Base-by-base conservation (phyloP, 2,888 invertebrate species). In the Drosophila nr. medialis region DNA sequence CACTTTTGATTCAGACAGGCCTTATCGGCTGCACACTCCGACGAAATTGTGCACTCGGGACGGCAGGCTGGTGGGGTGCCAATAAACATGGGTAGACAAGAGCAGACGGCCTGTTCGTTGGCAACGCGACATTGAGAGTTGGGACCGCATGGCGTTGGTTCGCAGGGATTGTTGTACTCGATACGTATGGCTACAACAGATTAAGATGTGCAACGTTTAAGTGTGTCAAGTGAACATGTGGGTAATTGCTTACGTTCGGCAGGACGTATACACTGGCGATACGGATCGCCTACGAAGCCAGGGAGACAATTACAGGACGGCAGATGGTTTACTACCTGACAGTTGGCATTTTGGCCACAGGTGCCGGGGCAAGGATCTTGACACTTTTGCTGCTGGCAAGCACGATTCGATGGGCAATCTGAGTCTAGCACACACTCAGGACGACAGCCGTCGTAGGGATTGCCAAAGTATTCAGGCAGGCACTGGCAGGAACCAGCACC, bases 1-100 rank as follows among this genome's bases (percentile, higher is more conserved):
- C 98, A 98, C 93, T 96, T 96, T 80, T 95, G 95, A 87, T 96
- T 95, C 15, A 96, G 93, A 87, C 97, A 97, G 4, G 97, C 96
- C 89, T 95, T 95, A 79, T 95, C 95, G 24, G 94, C 93, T 2
- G 95, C 91, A 91, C 97, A 97, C 92, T 97, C 97, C 1, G 96
- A 95, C 86, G 96, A 97, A 36, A 95, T 94, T 34, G 95, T 95
- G 91, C 97, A 97, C 93, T 96, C 96, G 13, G 96, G 97, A 80
- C 96, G 94, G 91, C 96, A 97, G 18, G 95, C 95, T 68, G 96
- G 96, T 24, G 97, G 97, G 84, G 95, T 94, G 24, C 97, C 97
- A 34, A 95, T 93, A 85, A 95, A 96, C 75, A 95, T 94, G 10
- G 95, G 94, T 88, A 95, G 93, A 90, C 97, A 97, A 29, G 96